Conservation (phyloP, 2,888 invertebrate genomes). For the Gari tellinella region DNA sequence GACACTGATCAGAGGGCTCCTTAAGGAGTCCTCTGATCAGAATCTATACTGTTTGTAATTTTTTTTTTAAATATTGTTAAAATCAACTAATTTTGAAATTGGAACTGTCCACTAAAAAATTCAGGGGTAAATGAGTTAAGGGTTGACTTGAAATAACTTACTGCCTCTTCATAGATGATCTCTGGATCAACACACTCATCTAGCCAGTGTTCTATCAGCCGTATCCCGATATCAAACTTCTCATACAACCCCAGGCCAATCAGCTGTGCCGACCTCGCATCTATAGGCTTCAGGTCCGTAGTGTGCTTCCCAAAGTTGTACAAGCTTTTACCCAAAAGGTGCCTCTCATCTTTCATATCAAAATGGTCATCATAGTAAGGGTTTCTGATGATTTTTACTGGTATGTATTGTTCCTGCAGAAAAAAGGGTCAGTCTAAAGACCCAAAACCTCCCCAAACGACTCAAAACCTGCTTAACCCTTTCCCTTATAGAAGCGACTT, state of each 20-base stretch:
- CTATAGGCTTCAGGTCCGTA: constrained; percentile 50
- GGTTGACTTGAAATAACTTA: constrained; percentile 39
- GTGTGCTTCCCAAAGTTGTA: constrained; percentile 71
- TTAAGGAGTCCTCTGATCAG: too few relatives aligned
- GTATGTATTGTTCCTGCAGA: constrained; percentile 87
- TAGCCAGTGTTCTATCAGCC: constrained; percentile 69
- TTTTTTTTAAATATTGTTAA: too few relatives aligned
- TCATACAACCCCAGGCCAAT: constrained; percentile 89
- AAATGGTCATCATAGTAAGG: constrained; percentile 95
- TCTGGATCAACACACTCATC: constrained; percentile 9
- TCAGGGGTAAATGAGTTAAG: constrained; percentile 1
- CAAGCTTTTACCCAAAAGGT: constrained; percentile 93
- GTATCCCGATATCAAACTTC: constrained; percentile 87
- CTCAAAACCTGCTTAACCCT: too few relatives aligned
- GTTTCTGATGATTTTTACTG: constrained; percentile 92
- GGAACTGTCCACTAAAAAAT: too few relatives aligned
- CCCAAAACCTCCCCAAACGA: too few relatives aligned
- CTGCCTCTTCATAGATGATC: constrained; percentile 60
- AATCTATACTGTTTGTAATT: too few relatives aligned
- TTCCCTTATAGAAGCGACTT: too few relatives aligned
- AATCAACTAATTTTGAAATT: too few relatives aligned
- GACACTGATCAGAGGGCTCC: too few relatives aligned
- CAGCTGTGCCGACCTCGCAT: constrained; percentile 84
- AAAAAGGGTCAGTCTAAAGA: constrained; percentile 9
- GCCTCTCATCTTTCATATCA: constrained; percentile 90